phyloP scores from a whole-genome alignment of 2,113 vertebrate genomes.

The Guaruba guarouba region DNA sequence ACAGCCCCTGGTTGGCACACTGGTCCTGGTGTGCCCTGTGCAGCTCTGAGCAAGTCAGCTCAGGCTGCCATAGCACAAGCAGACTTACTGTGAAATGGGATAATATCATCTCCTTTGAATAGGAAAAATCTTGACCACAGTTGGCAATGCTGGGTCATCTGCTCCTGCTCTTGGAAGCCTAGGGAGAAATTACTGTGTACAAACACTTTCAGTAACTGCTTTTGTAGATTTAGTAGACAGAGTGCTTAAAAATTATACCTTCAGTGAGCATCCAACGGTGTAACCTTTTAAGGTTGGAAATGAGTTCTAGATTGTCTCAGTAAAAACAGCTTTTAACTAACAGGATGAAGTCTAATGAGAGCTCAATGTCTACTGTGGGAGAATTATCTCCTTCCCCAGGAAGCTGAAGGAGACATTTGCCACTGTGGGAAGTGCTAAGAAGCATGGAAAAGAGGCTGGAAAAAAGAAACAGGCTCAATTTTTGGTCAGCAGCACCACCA shows the following conservation, averaged over 20 bases:
- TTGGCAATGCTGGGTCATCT: not conserved
- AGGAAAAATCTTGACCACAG: not conserved
- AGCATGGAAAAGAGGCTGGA: not conserved
- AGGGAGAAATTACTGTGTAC: slow-evolving; percentile 43
- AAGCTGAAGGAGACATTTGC: slow-evolving; percentile 28
- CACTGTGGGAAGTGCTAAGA: not conserved
- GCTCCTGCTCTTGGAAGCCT: not conserved
- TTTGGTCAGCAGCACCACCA: not conserved
- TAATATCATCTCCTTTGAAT: not conserved
- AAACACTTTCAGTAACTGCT: slow-evolving; percentile 39
- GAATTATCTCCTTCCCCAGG: slow-evolving; percentile 46
- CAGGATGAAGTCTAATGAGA: slow-evolving; percentile 67
- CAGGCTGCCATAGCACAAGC: not conserved
- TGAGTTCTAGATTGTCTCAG: slow-evolving; percentile 55
- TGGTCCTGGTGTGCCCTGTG: not conserved
- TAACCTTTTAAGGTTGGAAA: slow-evolving; percentile 61
- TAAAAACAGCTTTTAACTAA: slow-evolving; percentile 66
- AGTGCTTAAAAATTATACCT: slow-evolving; percentile 65
- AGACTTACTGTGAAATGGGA: not conserved
- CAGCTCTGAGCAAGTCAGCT: not conserved
- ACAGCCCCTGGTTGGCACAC: not conserved
- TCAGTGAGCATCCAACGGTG: slow-evolving; percentile 38
- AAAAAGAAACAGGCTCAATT: not conserved
- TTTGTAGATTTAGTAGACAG: slow-evolving; percentile 47
- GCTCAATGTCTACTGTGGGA: slow-evolving; percentile 36